Base-by-base conservation (phyloP, 2,888 invertebrate species). In the Napeogenes inachia region DNA sequence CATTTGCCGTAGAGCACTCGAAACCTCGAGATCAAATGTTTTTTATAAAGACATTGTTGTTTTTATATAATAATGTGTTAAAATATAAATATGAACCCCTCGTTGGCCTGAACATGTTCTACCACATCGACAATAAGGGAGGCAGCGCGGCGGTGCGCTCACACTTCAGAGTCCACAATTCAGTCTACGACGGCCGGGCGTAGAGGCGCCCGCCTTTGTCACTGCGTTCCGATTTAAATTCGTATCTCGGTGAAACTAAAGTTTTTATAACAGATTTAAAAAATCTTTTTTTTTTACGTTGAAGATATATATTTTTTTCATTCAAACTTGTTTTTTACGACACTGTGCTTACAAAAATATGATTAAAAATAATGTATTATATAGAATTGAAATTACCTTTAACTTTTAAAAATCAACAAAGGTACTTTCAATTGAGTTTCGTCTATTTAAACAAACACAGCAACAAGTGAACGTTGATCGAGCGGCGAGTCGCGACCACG, bases 101-200 rank as follows among this genome's bases (percentile, higher is more conserved):
- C 5, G 35, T 5, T 35, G 35, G 21, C 10, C 3, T 6, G 3
- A 30, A 3, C 30, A 50, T 10, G 30, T 21, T 10, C 21, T 21
- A 50, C 30, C 50, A 30, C n/a, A 8, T n/a, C 50, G 6, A 35
- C 35, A 35, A 2, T 10, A 8, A 8, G 3, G 21, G 30, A 50
- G 30, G 6, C 30, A 59, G 60, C 57, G 60, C 54, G 61, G 64
- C 57, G 60, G 38, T 54, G 61, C 53, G 60, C 54, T 62, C 58
- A 47, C 3, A 42, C 42, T 42, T 42, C 42, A 42, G 42, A 42
- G 61, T 47, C 45, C 60, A 50, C 21, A 30, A 56, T 42, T 64
- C 68, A 70, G 68, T 70, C 68, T 55, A 38, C 35, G 42, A 33
- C 32, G 59, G 64, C 45, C 62, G 56, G 47, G 63, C 56, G 59